phyloP scores from a whole-genome alignment of 2,888 invertebrate genomes.

The Andrena minutula region DNA sequence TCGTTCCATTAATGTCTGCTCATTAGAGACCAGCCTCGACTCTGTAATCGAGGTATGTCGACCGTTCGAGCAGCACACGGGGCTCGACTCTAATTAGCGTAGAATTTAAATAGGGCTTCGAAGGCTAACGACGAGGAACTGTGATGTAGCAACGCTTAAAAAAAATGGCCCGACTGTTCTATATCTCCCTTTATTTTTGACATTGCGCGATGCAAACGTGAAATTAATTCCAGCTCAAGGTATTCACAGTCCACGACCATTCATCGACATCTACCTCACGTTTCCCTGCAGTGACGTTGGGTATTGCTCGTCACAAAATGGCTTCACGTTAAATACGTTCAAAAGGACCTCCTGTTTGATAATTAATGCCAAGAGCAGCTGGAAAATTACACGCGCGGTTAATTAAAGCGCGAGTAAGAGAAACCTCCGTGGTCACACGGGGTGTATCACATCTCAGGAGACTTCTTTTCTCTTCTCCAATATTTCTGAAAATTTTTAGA shows the following conservation, averaged over 20 bases:
- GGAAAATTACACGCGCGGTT: no score
- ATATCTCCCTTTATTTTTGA: background rate
- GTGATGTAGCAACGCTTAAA: slow-evolving; percentile 5
- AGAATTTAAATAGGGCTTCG: slow-evolving; percentile 54
- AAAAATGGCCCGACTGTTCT: background rate
- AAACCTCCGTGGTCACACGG: no score
- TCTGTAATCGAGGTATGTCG: slow-evolving; percentile 11
- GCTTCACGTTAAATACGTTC: no score
- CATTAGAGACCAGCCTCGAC: slow-evolving; percentile 40
- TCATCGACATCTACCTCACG: no score
- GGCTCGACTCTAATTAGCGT: slow-evolving; percentile 57
- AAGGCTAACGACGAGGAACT: slow-evolving; percentile 18
- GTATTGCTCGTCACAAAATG: no score
- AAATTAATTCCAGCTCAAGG: background rate
- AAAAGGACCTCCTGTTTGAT: no score
- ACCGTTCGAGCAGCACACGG: slow-evolving; percentile 18
- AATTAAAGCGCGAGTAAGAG: no score
- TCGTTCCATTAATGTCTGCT: slow-evolving; percentile 45
- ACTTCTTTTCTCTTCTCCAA: no score
- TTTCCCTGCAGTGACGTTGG: no score
- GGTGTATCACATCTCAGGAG: no score
- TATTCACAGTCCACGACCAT: background rate
- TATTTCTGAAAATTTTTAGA: no score
- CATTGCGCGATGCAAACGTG: background rate
- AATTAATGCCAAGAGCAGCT: no score